Percentiles rank a stretch among this genome's conserved stretches.
These are phyloP conservation scores for Linnaemya vulpina DNA, from an alignment of 2,888 invertebrate genomes.

Conservation along the genomic window DNA sequence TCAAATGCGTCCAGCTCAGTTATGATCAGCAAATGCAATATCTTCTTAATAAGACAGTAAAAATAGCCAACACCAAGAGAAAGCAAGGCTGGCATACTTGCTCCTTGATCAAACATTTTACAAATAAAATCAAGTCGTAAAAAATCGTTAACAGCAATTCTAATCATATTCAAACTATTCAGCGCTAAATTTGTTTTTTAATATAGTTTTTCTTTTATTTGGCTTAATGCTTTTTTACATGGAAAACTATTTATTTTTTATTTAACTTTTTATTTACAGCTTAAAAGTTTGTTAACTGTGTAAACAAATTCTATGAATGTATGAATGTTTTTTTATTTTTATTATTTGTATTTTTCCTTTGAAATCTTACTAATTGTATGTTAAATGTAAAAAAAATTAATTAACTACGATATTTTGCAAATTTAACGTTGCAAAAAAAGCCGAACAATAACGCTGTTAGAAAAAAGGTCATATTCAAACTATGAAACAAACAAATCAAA, in stretches of 20 bases:
- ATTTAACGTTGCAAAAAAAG: background rate
- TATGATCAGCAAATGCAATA: too few relatives aligned
- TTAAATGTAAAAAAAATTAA: conserved; percentile 14
- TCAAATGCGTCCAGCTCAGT: too few relatives aligned
- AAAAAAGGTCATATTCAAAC: conserved; percentile 26
- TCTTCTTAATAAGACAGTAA: too few relatives aligned
- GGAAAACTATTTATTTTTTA: background rate
- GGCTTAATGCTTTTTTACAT: background rate
- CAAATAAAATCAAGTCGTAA: too few relatives aligned
- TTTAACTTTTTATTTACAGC: background rate
- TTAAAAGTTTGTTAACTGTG: conserved; percentile 8
- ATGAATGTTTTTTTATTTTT: conserved; percentile 51
- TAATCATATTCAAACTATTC: too few relatives aligned
- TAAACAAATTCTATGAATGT: conserved; percentile 36
- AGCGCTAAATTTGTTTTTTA: too few relatives aligned
- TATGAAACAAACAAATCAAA: conserved; percentile 27
- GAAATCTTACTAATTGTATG: conserved; percentile 17
- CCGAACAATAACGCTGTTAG: conserved; percentile 5
- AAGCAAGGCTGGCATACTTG: too few relatives aligned
- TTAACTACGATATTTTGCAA: conserved; percentile 34
- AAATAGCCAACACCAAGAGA: too few relatives aligned
- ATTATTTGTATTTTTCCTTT: background rate
- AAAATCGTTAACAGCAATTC: too few relatives aligned
- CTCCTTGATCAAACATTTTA: too few relatives aligned
- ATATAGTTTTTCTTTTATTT: background rate